Base-by-base conservation (phyloP, 2,888 invertebrate genomes). In the Adelognathus sp. region DNA sequence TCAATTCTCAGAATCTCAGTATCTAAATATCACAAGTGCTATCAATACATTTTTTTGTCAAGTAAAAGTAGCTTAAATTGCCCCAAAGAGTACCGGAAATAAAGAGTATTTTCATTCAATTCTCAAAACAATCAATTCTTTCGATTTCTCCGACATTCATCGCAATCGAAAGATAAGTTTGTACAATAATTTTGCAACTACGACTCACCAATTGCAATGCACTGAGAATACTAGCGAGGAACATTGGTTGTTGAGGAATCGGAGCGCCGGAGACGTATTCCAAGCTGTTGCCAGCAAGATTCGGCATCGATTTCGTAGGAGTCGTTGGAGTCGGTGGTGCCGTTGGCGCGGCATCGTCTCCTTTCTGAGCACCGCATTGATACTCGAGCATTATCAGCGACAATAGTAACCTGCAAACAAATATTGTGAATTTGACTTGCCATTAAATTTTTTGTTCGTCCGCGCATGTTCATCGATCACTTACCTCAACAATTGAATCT, bases 221-320 rank as follows among this genome's bases (percentile, higher is more conserved):
- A 86, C 95, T 95, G 83, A 96, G 92, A 61, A 97, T 94, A 29
- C 96, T 96, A 18, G 96, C 94, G 31, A 97, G 92, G 89, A 98
- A 97, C 94, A 97, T 96, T 29, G 96, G 95, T 89, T 97, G 97
- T 87, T 97, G 96, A 39, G 95, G 95, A 76, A 96, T 95, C 41
- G 94, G 91, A 74, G 94, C 93, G 44, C 95, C 94, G 18, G 94
- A 93, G 60, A 94, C 89, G 85, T 95, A 95, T 82, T 94, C 94
- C 2, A 94, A 91, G 85, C 86, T 86, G 74, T 81, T 89, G 21
- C 88, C 88, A 14, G 85, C 86, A 61, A 91, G 86, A 82, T 87
- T 91, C 41, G 88, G 86, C 77, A 85, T 78, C 3, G 82, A 83
- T 75, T 84, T 81, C 16, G 86, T 86, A 2, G 90, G 91, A 46